Conservation (phyloP, 1,140 invertebrate species). For the Metopolophium dirhodum region DNA sequence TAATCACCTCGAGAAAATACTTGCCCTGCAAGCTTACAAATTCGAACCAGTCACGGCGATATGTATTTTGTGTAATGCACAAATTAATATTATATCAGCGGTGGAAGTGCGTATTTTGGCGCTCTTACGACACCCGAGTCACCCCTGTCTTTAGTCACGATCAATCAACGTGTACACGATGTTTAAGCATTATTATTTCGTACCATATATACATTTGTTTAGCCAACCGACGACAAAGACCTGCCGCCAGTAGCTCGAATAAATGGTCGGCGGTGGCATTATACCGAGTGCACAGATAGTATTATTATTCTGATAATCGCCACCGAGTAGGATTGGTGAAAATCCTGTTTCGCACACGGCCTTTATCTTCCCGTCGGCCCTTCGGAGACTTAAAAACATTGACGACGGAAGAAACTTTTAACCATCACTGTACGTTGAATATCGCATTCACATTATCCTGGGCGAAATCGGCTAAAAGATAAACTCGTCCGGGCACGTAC, state of each 20-base stretch:
- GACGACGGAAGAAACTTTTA: conserved; percentile 33
- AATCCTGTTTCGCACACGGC: not conserved
- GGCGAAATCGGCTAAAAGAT: conserved; percentile 37
- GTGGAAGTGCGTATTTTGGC: not conserved
- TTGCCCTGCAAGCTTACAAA: not conserved
- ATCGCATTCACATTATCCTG: conserved; percentile 30
- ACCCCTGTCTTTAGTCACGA: not conserved
- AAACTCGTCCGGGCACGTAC: conserved; percentile 37
- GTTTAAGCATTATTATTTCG: not conserved
- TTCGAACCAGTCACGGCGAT: not conserved
- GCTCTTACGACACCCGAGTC: not conserved
- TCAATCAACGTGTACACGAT: not conserved
- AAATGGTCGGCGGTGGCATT: not conserved
- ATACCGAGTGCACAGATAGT: not conserved
- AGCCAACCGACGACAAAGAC: not conserved
- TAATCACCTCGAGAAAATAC: not conserved
- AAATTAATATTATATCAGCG: not conserved
- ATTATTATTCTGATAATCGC: conserved; percentile 22
- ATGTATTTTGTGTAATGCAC: not conserved
- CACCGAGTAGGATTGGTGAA: not conserved
- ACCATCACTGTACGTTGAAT: conserved; percentile 28
- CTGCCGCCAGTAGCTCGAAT: too few relatives aligned
- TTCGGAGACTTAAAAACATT: conserved; percentile 30
- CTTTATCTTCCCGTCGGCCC: not conserved
- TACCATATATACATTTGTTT: not conserved